Evolutionary conservation across 2,113 vertebrate genomes (phyloP), one percentile per base, ranked within the genome.

Genomic region (Falcunculus frontatus): DNA sequence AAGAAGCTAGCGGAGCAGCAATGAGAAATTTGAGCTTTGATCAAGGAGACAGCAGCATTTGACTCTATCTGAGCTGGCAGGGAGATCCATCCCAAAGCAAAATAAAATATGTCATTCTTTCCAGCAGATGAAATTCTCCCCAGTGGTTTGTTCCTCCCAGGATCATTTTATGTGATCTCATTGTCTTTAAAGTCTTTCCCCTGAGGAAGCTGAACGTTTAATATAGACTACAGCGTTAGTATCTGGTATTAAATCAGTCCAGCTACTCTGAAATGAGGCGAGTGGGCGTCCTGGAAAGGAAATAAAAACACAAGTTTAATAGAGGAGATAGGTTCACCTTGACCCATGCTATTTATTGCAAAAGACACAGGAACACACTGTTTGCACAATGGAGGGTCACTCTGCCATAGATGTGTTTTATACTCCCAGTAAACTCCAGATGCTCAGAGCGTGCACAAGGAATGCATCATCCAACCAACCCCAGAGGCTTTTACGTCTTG

Each of bases 231-330:
- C 97, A 8, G 98, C 97, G 1, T 97, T 97, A 67, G 96, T 96
- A 92, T 99, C 98, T 53, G 98, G 98, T 94, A 98, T 96, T 96
- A 99, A 97, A 91, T 98, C 98, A 89, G 97, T 96, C 87, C 97
- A 98, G 90, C 98, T 96, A 95, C 98, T 98, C 93, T 97, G 98
- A 97, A 99, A 99, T 1, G 96, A 98, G 89, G 98, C 98, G 8
- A 99, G 98, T 29, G 97, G 96, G 82, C 98, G 98, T 62, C 99
- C 99, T 99, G 97, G 84, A 92, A 91, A 93, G 84, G 94, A 97
- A 97, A 93, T 84, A 87, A 91, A 90, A 86, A 37, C 5, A 1
- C 35, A 75, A 78, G 56, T 75, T 97, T 86, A 97, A 63, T 19
- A 68, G 33, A 72, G 64, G 50, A 70, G 35, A 67, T 13, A 50